Percentiles rank a stretch among this genome's conserved stretches.
These are phyloP conservation scores for Mesorhabditis spiculigera DNA, from an alignment of 2,888 invertebrate species.

Conservation along the genomic window DNA sequence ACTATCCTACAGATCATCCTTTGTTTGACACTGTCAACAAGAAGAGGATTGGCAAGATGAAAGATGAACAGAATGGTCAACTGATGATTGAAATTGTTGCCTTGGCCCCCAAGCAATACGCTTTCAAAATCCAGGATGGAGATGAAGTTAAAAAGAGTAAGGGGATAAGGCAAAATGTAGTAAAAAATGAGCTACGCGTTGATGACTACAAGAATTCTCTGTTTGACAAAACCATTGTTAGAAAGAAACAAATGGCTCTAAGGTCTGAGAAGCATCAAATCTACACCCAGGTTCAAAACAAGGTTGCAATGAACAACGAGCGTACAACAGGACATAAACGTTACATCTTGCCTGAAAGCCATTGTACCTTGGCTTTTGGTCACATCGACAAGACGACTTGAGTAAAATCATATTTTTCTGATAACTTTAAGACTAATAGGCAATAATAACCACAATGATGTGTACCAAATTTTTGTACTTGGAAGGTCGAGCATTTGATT, in stretches of 20 bases:
- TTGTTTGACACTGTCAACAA: constrained; percentile 41
- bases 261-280: constrained; percentile 22
- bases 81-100: constrained; percentile 50
- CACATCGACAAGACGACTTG: not conserved
- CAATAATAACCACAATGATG: constrained; percentile 34
- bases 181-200: no score
- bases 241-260: constrained; percentile 20
- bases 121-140: constrained; percentile 29
- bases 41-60: constrained; percentile 51
- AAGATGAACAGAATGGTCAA: constrained; percentile 50
- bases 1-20: constrained; percentile 44
- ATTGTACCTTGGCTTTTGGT: constrained; percentile 19
- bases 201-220: constrained; percentile 20
- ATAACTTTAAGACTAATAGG: constrained; percentile 20
- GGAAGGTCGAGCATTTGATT: no score
- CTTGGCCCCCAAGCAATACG: constrained; percentile 34
- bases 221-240: constrained; percentile 16
- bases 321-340: constrained; percentile 10
- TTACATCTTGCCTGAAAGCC: constrained; percentile 18
- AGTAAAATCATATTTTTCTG: constrained; percentile 13
- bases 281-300: constrained; percentile 20
- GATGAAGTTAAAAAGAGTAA: no score
- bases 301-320: constrained; percentile 22
- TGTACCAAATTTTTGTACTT: constrained; percentile 25
- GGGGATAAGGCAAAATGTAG: constrained; percentile 23